phyloP scores from a whole-genome alignment of 2,888 invertebrate genomes.

The Bellardia pandia region DNA sequence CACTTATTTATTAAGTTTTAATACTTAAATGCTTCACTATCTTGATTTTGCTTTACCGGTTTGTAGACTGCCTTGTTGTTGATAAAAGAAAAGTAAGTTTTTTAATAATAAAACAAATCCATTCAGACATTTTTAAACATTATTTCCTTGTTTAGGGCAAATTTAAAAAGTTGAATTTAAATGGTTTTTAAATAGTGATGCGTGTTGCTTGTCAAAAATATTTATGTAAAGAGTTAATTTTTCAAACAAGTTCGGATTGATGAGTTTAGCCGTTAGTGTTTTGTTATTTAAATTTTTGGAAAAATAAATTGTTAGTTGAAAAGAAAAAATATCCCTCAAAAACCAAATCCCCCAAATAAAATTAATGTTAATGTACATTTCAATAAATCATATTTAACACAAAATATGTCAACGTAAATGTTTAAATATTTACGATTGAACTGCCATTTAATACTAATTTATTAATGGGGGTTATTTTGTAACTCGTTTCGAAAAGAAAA shows the following conservation, averaged over 20 bases:
- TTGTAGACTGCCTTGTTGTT: slow-evolving; percentile 27
- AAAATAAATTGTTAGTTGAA: neutral
- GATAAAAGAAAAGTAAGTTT: neutral
- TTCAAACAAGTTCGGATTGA: slow-evolving; percentile 11
- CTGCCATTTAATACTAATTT: no score
- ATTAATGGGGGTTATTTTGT: no score
- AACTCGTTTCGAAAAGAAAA: no score
- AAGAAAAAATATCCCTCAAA: no score
- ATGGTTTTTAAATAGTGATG: slow-evolving; percentile 4
- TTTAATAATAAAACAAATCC: slow-evolving; percentile 25
- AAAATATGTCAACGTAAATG: no score
- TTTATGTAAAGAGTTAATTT: neutral
- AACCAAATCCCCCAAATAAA: no score
- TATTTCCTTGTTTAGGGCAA: neutral
- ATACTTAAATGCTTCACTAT: slow-evolving; percentile 42
- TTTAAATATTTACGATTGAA: no score
- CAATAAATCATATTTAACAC: no score
- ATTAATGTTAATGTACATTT: no score
- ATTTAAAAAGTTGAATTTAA: slow-evolving; percentile 2
- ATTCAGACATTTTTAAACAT: neutral
- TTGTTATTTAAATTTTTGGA: neutral
- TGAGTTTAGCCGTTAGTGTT: neutral
- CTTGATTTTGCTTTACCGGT: slow-evolving; percentile 46
- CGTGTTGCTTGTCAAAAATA: slow-evolving; percentile 36
- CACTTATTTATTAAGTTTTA: slow-evolving; percentile 48